These are phyloP conservation scores for Bolborhynchus lineola DNA, from an alignment of 2,113 vertebrate genomes.

Conservation along the genomic window DNA sequence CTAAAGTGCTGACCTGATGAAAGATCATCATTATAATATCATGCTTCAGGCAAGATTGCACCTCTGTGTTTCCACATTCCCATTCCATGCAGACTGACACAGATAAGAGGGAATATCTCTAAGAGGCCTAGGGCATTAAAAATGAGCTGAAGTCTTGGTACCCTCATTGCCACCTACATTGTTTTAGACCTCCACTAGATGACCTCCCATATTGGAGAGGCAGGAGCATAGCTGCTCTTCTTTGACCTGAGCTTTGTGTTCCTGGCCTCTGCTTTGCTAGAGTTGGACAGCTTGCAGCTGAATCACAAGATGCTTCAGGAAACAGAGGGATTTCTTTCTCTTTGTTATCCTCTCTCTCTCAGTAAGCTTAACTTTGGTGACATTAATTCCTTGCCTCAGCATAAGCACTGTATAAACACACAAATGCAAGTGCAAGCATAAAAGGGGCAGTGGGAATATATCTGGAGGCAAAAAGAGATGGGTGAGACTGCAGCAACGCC, in stretches of 20 bases:
- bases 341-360: not conserved
- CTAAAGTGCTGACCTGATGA: not conserved
- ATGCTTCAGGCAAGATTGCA: not conserved
- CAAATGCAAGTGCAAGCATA: not conserved
- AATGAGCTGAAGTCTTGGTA: not conserved
- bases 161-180: not conserved
- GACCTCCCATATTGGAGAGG: not conserved
- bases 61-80: not conserved
- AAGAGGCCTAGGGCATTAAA: not conserved
- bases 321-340: not conserved
- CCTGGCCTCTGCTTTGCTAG: not conserved
- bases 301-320: not conserved
- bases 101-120: not conserved
- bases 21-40: fast-evolving
- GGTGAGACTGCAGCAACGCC: not conserved
- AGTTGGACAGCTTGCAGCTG: not conserved
- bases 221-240: not conserved
- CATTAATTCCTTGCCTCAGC: not conserved
- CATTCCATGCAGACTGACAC: not conserved
- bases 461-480: not conserved
- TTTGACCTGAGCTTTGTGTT: not conserved
- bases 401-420: not conserved
- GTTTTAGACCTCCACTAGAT: not conserved
- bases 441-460: not conserved
- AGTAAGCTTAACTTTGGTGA: not conserved